These are phyloP conservation scores for Ectemnius continuus DNA, from an alignment of 2,888 invertebrate genomes.

Conservation along the genomic window DNA sequence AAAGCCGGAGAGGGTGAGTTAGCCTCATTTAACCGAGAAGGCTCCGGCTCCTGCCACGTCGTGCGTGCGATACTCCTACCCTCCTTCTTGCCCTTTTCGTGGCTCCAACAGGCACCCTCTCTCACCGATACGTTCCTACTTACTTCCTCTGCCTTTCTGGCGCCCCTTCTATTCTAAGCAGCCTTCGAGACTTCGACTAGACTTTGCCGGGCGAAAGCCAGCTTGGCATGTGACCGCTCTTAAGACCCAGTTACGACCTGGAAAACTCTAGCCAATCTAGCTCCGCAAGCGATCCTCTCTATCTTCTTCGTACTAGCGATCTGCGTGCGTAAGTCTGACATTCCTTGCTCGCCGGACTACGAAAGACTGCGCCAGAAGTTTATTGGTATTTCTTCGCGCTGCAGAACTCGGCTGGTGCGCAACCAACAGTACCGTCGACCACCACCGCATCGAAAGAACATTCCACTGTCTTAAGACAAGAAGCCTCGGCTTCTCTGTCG, in stretches of 20 bases:
- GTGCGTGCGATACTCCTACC: conserved; percentile 61
- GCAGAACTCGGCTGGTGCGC: not conserved
- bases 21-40: conserved; percentile 73
- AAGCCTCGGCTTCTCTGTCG: not conserved
- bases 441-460: not conserved
- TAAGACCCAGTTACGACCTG: conserved; percentile 27
- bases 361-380: not conserved
- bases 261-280: conserved; percentile 25
- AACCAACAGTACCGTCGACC: not conserved
- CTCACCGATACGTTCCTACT: conserved; percentile 38
- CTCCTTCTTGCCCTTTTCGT: conserved; percentile 57
- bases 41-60: conserved; percentile 57
- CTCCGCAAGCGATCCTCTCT: conserved; percentile 1
- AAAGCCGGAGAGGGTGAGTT: conserved; percentile 58
- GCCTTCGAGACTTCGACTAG: not conserved
- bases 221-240: not conserved
- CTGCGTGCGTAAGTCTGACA: not conserved
- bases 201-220: conserved; percentile 23
- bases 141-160: conserved; percentile 50
- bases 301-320: too few species aligned
- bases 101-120: conserved; percentile 38
- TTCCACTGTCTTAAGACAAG: not conserved
- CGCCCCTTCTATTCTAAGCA: not conserved
- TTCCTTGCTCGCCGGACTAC: not conserved
- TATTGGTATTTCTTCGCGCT: not conserved